Conservation (phyloP, 1,140 invertebrate genomes). For the Luehdorfia chinensis region DNA sequence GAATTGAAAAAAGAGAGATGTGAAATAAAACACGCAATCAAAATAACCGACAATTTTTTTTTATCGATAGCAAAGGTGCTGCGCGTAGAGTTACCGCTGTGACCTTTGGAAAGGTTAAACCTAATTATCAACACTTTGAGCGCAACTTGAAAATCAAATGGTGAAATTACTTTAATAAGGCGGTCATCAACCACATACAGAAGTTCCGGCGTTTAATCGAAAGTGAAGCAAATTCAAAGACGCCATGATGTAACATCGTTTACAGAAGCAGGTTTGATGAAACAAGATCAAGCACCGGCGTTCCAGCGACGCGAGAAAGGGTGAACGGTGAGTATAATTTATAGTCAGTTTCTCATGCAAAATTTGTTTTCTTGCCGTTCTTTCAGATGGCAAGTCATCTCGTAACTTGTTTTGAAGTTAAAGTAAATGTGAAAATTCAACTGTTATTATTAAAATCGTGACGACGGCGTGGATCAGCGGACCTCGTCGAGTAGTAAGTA, state of each 20-base stretch:
- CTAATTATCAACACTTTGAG: neutral
- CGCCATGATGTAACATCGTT: neutral
- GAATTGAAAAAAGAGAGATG: neutral
- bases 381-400: neutral
- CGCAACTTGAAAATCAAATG: neutral
- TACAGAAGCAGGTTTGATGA: neutral
- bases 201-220: neutral
- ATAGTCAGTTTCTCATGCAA: neutral
- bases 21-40: neutral
- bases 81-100: neutral
- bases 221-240: constrained; percentile 4
- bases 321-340: constrained; percentile 5
- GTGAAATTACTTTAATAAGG: neutral
- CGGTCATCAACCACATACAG: neutral
- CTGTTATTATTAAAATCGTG: too few species aligned
- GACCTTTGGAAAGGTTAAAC: neutral
- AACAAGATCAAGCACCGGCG: neutral
- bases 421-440: too few species aligned
- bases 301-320: neutral
- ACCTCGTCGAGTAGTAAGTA: too few species aligned
- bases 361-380: neutral
- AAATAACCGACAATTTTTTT: neutral
- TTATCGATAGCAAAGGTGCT: neutral
- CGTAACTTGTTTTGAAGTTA: too few species aligned
- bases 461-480: too few species aligned